phyloP scores from a whole-genome alignment of 30 jellyfish, hydroid and myxozoan species.

The Aurelia aurita complex sp. Pacific region DNA sequence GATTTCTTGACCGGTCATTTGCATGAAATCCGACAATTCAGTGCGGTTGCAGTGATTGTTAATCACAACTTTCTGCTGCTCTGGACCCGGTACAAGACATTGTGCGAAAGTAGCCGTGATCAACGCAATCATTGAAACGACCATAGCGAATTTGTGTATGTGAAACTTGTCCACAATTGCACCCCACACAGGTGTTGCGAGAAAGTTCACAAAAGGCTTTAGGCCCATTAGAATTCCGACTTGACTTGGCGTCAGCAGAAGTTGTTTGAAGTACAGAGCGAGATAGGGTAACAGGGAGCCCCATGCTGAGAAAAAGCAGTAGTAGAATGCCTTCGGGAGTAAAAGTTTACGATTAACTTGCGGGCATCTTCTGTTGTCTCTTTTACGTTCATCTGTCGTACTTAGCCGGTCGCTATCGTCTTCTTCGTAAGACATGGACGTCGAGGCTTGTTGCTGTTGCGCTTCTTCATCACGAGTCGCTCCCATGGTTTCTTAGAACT shows the following conservation, averaged over 20 bases:
- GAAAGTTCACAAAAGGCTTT: constrained; percentile 89
- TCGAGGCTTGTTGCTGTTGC: constrained; percentile 1
- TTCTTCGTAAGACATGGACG: constrained; percentile 47
- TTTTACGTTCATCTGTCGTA: constrained; percentile 92
- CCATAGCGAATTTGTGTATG: constrained; percentile 74
- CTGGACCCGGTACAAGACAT: constrained; percentile 96
- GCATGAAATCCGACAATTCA: constrained; percentile 91
- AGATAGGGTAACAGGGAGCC: constrained; percentile 92
- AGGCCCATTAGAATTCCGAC: constrained; percentile 96
- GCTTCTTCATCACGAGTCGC: constrained; percentile 36
- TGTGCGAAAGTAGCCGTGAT: constrained; percentile 81
- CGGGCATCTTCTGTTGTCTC: constrained; percentile 79
- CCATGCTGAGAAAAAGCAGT: constrained; percentile 95
- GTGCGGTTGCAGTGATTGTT: constrained; percentile 95
- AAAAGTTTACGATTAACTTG: constrained; percentile 85
- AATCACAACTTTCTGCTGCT: constrained; percentile 82
- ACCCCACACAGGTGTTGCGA: constrained; percentile 99
- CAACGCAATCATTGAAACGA: constrained; percentile 83
- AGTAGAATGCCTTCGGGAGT: constrained; percentile 86
- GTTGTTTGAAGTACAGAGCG: constrained; percentile 92
- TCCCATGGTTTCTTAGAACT: constrained; percentile 21
- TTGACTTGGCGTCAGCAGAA: constrained; percentile 93
- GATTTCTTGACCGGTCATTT: constrained; percentile 86
- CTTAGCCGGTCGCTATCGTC: constrained; percentile 78
- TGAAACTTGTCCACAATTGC: constrained; percentile 86